Percentiles rank a stretch among this genome's conserved stretches.
Conservation (phyloP, 2,113 vertebrate species). For the Megaceryle torquata region DNA sequence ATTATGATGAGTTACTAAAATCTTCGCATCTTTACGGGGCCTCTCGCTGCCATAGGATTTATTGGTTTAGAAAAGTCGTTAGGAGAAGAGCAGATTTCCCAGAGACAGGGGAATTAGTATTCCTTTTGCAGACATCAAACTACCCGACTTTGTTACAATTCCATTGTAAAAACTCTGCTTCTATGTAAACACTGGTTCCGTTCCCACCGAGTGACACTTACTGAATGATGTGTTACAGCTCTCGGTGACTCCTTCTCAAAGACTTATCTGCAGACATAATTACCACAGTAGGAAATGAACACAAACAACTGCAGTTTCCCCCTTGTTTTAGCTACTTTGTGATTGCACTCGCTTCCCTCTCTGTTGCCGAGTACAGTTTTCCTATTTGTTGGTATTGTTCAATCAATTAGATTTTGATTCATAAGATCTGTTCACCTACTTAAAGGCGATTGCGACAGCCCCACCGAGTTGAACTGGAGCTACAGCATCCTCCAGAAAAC, state of each 20-base stretch:
- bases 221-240: not conserved
- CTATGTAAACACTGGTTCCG: not conserved
- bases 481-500: not conserved
- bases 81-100: not conserved
- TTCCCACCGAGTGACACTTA: not conserved
- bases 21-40: not conserved
- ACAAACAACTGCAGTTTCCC: not conserved
- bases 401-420: not conserved
- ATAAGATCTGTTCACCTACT: not conserved
- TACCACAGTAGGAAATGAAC: not conserved
- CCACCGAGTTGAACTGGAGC: not conserved
- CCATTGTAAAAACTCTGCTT: not conserved
- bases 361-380: not conserved
- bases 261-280: conserved; percentile 2
- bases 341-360: not conserved
- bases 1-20: not conserved
- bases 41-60: not conserved
- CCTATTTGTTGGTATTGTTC: not conserved
- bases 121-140: not conserved
- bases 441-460: not conserved
- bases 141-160: not conserved
- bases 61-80: not conserved
- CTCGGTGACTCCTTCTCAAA: not conserved
- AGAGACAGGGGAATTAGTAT: not conserved
- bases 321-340: not conserved